Evolutionary conservation across 2,113 vertebrate species (phyloP).

Genomic region (Asarcornis scutulata): DNA sequence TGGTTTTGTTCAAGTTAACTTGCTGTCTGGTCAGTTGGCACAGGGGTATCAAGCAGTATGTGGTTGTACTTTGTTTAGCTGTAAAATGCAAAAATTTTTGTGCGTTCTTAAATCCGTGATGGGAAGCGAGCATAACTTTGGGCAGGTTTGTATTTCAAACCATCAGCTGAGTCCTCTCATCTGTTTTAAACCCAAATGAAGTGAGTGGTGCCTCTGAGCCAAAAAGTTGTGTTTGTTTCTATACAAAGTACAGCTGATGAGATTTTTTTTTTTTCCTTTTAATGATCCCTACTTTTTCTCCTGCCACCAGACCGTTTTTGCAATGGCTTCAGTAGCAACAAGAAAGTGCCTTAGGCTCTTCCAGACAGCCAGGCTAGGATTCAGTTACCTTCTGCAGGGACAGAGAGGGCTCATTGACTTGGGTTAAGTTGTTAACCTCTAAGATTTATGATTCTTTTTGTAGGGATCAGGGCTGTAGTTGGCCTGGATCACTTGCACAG

Average conservation of each 20-base stretch:
- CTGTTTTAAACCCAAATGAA: background rate
- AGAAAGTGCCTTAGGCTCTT: background rate
- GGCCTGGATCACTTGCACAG: background rate
- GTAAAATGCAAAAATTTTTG: rapidly evolving
- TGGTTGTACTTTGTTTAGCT: background rate
- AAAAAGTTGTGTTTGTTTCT: background rate
- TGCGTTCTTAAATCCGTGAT: rapidly evolving
- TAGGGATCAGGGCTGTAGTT: background rate
- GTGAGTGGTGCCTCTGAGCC: background rate
- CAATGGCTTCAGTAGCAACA: background rate
- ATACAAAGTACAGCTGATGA: background rate
- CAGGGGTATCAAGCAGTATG: rapidly evolving
- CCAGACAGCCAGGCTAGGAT: background rate
- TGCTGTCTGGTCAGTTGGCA: background rate
- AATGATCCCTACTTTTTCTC: background rate
- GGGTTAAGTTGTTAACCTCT: background rate
- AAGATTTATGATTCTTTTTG: background rate
- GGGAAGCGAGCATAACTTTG: rapidly evolving
- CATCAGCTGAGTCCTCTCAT: rapidly evolving
- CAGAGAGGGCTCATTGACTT: background rate
- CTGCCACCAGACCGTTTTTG: background rate
- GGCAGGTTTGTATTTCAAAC: background rate
- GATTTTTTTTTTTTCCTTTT: background rate
- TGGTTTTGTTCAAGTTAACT: background rate
- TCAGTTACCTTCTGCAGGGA: background rate